A percentile compares a stretch with the other conserved stretches of the same genome.
phyloP scores from a whole-genome alignment of 1,140 invertebrate species.

The Leptinotarsa defecta region DNA sequence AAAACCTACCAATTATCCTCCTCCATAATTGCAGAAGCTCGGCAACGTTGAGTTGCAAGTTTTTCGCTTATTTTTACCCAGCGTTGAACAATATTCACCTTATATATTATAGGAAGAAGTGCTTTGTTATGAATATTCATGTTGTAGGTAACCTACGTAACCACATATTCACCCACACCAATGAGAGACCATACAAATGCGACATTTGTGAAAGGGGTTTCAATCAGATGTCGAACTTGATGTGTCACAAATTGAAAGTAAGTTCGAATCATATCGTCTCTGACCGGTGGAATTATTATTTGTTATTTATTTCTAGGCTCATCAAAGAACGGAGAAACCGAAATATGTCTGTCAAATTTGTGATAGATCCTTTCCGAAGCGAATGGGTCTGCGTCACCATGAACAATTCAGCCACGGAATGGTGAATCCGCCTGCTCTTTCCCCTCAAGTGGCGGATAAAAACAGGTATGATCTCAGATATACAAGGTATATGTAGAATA shows the following conservation, averaged over 20 bases:
- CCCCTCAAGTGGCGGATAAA: constrained; percentile 22
- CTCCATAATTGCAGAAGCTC: too few relatives aligned
- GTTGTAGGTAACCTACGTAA: constrained; percentile 69
- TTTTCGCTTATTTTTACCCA: too few relatives aligned
- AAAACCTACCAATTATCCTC: too few relatives aligned
- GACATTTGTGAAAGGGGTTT: constrained; percentile 77
- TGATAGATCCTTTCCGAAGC: constrained; percentile 61
- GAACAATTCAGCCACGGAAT: constrained; percentile 64
- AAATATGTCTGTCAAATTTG: constrained; percentile 63
- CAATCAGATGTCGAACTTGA: constrained; percentile 82
- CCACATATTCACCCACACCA: constrained; percentile 77
- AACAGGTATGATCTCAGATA: constrained; percentile 25
- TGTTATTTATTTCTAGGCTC: constrained; percentile 48
- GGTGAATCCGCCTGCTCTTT: constrained; percentile 15
- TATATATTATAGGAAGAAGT: too few relatives aligned
- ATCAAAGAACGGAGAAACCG: constrained; percentile 62
- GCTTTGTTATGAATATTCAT: background rate
- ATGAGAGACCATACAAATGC: constrained; percentile 80
- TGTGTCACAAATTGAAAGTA: constrained; percentile 76
- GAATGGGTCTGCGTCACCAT: constrained; percentile 62
- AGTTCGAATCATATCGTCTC: constrained; percentile 9
- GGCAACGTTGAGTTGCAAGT: too few relatives aligned
- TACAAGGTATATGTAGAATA: too few relatives aligned
- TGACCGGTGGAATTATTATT: background rate
- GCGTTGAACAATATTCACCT: too few relatives aligned